A percentile compares a stretch with the other conserved stretches of the same genome.
Evolutionary conservation across 2,797 vertebrate genomes (phyloP).

Genomic region (Notolepis coatsorum): DNA sequence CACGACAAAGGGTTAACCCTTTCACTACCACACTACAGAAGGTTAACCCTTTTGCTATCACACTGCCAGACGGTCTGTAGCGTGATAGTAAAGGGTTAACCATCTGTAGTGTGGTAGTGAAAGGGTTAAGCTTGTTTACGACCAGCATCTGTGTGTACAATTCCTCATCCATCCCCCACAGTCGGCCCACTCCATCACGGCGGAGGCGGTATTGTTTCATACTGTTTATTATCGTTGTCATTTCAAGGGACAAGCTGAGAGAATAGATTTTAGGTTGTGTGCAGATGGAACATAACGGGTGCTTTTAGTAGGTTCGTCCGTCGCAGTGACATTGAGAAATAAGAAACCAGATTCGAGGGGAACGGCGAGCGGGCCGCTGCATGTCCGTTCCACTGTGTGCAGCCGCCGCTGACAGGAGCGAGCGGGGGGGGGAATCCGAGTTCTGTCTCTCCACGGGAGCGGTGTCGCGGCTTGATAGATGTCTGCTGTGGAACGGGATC

Average conservation of each 20-base stretch:
- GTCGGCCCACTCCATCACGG: too few relatives aligned
- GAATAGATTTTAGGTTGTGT: neutral
- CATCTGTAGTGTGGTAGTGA: too few relatives aligned
- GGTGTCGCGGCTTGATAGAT: conserved; percentile 35
- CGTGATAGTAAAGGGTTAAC: too few relatives aligned
- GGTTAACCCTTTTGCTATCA: too few relatives aligned
- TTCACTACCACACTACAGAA: too few relatives aligned
- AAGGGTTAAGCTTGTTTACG: too few relatives aligned
- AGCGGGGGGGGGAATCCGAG: conserved; percentile 8
- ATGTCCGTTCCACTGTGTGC: neutral
- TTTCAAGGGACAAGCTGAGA: neutral
- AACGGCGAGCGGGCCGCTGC: conserved; percentile 34
- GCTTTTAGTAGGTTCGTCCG: neutral
- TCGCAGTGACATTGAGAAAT: neutral
- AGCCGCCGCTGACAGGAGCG: neutral
- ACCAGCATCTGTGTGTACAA: too few relatives aligned
- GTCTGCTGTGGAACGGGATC: conserved; percentile 24
- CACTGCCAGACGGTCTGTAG: too few relatives aligned
- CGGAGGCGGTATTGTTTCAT: neutral
- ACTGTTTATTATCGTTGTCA: neutral
- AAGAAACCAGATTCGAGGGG: neutral
- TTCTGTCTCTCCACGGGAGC: conserved; percentile 3
- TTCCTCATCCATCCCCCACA: too few relatives aligned
- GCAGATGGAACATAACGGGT: too few relatives aligned
- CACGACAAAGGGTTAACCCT: too few relatives aligned